Evolutionary conservation across 2,888 invertebrate species (phyloP), one percentile per base, ranked within the genome.

Genomic region (Rapana venosa): DNA sequence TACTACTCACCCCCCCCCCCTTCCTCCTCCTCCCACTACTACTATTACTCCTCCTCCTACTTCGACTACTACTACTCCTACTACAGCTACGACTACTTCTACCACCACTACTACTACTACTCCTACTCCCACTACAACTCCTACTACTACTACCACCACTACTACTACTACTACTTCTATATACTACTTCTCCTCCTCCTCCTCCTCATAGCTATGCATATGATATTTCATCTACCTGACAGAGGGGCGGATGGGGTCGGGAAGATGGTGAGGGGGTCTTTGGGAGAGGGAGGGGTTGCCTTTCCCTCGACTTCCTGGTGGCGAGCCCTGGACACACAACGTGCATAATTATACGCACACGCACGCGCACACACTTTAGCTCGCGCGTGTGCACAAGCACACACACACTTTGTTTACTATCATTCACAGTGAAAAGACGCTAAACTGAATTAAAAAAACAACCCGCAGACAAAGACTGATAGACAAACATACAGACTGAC

Each of bases 241-340:
- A 58, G 90, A 92, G 58, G 92, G 92, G 87, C 92, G 87, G 58
- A 89, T 86, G 35, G 97, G 97, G 91, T 97, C 97, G 0, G 97
- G 97, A 90, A 98, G 96, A 90, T 96, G 95, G 90, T 97, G 96
- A 35, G 96, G 96, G 1, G 96, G 96, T 93, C 94, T 96, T 94
- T 94, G 92, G 36, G 92, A 92, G 90, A 91, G 91, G 88, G 92
- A 17, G 91, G 90, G 87, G 93, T 92, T 91, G 90, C 91, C 90
- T 91, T 92, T 90, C 90, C 91, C 91, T 90, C 92, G 74, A 92
- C 91, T n/a, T 90, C 92, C 85, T 91, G 92, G 74, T 91, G 91
- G 85, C 89, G 90, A 92, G 20, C 90, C 91, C 89, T 89, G 61
- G 13, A 74, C 1, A 74, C n/a, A 30, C n/a, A 22, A n/a, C 70